Evolutionary conservation across 2,113 vertebrate species (phyloP), one percentile per base, ranked within the genome.

Genomic region (Alethe castanea): DNA sequence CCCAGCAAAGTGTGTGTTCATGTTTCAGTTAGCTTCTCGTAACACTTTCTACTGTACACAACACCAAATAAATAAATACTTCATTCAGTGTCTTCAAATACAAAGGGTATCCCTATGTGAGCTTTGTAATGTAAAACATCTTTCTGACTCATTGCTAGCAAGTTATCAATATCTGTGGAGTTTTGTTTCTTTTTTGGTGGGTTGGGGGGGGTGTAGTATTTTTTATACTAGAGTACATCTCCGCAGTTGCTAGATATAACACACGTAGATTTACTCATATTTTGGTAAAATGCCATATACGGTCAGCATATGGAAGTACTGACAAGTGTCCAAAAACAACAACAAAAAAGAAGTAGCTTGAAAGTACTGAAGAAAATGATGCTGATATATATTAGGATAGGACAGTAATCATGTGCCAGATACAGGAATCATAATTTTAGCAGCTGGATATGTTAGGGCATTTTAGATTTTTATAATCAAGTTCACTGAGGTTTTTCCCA

Each of bases 151-250:
- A 42, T 18, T 73, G 45, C 24, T 69, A 89, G 17, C 36, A 84
- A 83, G 9, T 36, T 57, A 10, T 4, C 54, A 61, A 1, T 57
- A 77, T 25, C 36, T 60, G 26, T 12, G 20, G 4, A 0, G 1
- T 1, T 22, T 22, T 20, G 22, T 31, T 80, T 83, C 28, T 52
- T 70, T 82, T 57, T 36, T 22, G 25, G 9, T 7, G 54, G 8
- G 5, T 23, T 25, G 5, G 1, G 5, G 7, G 4, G 7, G 4
- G 6, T 45, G 22, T 36, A 64, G 9, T 22, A 16, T 6, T 70
- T 73, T 70, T 81, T 47, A 62, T 10, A 61, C 8, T 66, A n/a
- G 5, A 88, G 14, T 35, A 79, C n/a, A 15, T 53, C 76, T 67
- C 35, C 77, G 52, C 53, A 53, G 29, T 62, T 61, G 15, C 28